These are phyloP conservation scores for Hypsibius dujardini DNA, from an alignment of 1,140 invertebrate genomes.

Conservation along the genomic window DNA sequence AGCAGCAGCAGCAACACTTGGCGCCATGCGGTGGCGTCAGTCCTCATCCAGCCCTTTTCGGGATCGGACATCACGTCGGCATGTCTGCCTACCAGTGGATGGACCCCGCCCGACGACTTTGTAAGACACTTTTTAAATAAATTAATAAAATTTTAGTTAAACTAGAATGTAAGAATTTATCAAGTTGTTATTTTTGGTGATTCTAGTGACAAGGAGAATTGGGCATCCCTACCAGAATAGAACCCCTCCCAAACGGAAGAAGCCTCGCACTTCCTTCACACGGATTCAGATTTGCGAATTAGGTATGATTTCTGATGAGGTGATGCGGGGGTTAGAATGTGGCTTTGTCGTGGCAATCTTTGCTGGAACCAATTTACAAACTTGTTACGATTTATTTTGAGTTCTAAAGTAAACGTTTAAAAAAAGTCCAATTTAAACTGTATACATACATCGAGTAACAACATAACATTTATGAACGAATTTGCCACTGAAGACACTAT, in stretches of 20 bases:
- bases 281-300: conserved; percentile 57
- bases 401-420: too few species aligned
- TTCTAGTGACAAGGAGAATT: conserved; percentile 49
- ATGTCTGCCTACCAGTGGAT: background rate
- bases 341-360: background rate
- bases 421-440: too few species aligned
- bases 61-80: background rate
- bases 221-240: conserved; percentile 97
- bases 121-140: background rate
- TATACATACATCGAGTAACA: too few species aligned
- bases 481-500: too few species aligned
- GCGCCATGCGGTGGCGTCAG: background rate
- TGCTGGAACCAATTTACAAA: background rate
- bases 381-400: background rate
- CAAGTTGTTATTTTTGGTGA: background rate
- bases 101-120: background rate
- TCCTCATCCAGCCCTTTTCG: background rate
- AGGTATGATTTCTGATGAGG: conserved; percentile 9
- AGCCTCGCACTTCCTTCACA: conserved; percentile 89
- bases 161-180: background rate
- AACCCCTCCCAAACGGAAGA: conserved; percentile 92
- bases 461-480: too few species aligned
- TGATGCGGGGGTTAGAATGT: background rate
- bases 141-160: background rate
- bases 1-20: background rate